A percentile compares a stretch with the other conserved stretches of the same genome.
Conservation (phyloP, 2,113 vertebrate species). For the Myxocyprinus asiaticus region DNA sequence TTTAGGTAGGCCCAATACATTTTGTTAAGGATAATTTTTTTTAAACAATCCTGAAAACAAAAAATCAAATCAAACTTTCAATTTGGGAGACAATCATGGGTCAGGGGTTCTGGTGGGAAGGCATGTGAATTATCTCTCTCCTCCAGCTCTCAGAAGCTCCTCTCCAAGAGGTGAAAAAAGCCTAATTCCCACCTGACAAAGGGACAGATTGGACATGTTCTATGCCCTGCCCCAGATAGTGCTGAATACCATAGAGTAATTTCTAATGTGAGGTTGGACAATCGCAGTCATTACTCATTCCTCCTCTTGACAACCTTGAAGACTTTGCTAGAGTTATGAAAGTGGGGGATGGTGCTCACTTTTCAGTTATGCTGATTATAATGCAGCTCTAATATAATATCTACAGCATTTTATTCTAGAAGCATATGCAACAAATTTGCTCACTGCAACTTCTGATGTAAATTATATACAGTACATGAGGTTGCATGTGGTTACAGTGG, state of each 20-base stretch:
- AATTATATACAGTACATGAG: no score
- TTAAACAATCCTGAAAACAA: no score
- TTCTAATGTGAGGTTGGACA: slow-evolving; percentile 46
- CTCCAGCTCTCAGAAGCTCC: slow-evolving; percentile 34
- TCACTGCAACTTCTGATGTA: no score
- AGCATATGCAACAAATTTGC: no score
- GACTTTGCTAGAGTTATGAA: slow-evolving; percentile 40
- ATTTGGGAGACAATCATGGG: slow-evolving; percentile 38
- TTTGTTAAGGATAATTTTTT: no score
- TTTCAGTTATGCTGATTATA: not conserved
- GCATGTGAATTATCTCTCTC: slow-evolving; percentile 46
- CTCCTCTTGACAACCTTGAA: slow-evolving; percentile 42
- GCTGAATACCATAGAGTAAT: slow-evolving; percentile 46
- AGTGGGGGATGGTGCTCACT: not conserved
- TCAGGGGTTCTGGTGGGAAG: slow-evolving; percentile 34
- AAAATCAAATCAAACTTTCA: not conserved
- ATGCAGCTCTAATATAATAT: not conserved
- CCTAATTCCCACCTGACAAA: slow-evolving; percentile 76
- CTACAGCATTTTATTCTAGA: no score
- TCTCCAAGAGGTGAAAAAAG: slow-evolving; percentile 63
- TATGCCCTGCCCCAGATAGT: slow-evolving; percentile 40
- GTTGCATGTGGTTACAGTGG: no score
- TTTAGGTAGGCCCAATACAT: no score
- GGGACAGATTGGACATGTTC: slow-evolving; percentile 63
- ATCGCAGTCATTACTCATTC: slow-evolving; percentile 50